Conservation (phyloP, 2,888 invertebrate species). For the Holacanthella duospinosa region DNA sequence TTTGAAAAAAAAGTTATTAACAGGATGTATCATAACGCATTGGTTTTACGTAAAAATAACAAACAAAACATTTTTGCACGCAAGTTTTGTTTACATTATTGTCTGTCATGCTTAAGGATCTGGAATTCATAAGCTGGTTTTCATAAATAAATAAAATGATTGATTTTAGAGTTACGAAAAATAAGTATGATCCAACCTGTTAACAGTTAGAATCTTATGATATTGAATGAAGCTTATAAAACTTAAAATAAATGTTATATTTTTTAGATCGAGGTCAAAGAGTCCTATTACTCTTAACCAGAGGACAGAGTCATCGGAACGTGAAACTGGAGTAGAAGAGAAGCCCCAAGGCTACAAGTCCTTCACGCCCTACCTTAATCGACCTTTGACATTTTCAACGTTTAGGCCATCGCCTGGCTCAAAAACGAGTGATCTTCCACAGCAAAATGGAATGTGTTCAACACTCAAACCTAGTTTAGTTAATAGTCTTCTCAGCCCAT, state of each 20-base stretch:
- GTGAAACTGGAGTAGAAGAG: too few relatives aligned
- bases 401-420: constrained; percentile 27
- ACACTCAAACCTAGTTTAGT: not conserved
- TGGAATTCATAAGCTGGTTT: too few relatives aligned
- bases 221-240: constrained; percentile 16
- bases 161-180: too few relatives aligned
- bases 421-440: not conserved
- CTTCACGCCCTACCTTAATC: constrained; percentile 34
- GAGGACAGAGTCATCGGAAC: not conserved
- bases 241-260: constrained; percentile 18
- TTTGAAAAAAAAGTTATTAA: too few relatives aligned
- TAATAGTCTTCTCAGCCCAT: not conserved
- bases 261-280: constrained; percentile 15
- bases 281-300: constrained; percentile 4
- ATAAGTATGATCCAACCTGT: too few relatives aligned
- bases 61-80: too few relatives aligned
- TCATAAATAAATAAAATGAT: too few relatives aligned
- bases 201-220: too few relatives aligned
- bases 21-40: too few relatives aligned
- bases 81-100: too few relatives aligned
- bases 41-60: too few relatives aligned
- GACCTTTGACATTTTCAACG: constrained; percentile 35
- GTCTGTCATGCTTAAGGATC: too few relatives aligned
- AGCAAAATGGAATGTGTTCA: not conserved
- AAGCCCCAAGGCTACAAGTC: constrained; percentile 32